Conservation (phyloP, 2,888 invertebrate genomes). For the Stenchaetothrips biformis region DNA sequence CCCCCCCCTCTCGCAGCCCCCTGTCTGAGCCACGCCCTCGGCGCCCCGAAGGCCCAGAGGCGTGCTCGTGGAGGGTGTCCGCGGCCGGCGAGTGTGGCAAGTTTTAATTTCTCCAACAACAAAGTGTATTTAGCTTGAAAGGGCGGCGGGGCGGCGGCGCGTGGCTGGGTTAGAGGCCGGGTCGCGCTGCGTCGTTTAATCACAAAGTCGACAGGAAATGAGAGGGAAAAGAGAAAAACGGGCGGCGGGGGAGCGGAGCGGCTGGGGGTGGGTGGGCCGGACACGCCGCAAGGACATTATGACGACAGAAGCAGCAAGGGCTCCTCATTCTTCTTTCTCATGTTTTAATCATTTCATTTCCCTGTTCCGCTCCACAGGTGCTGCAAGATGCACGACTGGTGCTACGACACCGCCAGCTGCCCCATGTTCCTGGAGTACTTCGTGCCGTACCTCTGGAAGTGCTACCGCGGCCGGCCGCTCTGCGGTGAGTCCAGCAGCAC, state of each 20-base stretch:
- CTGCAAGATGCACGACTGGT: constrained; percentile 79
- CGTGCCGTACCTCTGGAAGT: constrained; percentile 84
- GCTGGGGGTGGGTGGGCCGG: background rate
- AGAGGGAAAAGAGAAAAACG: background rate
- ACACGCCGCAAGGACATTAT: background rate
- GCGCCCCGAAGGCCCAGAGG: no score
- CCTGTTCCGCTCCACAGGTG: constrained; percentile 54
- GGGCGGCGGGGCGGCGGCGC: background rate
- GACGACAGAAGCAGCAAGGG: background rate
- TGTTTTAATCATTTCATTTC: constrained; percentile 29
- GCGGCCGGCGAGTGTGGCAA: background rate
- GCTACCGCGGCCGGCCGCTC: constrained; percentile 68
- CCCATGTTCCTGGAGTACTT: constrained; percentile 77
- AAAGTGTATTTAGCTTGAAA: background rate
- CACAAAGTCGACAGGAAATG: constrained; percentile 21
- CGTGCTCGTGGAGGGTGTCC: no score
- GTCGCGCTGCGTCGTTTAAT: background rate
- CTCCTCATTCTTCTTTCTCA: constrained; percentile 28
- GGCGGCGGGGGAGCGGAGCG: background rate
- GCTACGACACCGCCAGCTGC: constrained; percentile 74
- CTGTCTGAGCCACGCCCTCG: no score
- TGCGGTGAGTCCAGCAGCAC: no score
- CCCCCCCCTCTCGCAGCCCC: no score
- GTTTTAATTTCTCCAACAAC: constrained; percentile 3
- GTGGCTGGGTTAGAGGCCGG: background rate